Percentiles rank a stretch among this genome's conserved stretches.
These are phyloP conservation scores for Apodemus sylvaticus DNA, from an alignment of 2,113 vertebrate species.

Conservation along the genomic window DNA sequence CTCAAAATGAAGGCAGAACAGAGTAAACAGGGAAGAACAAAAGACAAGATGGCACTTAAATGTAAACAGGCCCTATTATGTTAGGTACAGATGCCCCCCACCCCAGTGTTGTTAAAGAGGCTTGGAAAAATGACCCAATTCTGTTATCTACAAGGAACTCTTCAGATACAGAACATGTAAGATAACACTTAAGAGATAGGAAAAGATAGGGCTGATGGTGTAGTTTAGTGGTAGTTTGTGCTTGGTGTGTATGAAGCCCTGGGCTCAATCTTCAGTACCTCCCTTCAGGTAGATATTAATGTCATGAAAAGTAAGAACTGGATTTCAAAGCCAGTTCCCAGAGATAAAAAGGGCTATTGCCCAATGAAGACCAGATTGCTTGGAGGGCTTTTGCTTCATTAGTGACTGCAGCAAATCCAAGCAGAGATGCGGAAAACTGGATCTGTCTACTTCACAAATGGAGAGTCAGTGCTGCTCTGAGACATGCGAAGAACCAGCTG, in stretches of 20 bases:
- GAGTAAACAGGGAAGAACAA: constrained; percentile 14
- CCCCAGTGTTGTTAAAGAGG: not conserved
- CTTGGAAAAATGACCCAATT: not conserved
- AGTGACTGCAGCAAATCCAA: not conserved
- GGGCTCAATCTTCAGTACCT: not conserved
- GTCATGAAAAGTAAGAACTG: not conserved
- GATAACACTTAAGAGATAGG: not conserved
- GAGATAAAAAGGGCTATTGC: not conserved
- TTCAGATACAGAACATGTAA: not conserved
- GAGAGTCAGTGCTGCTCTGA: too few species aligned
- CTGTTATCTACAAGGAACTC: not conserved
- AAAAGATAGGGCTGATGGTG: not conserved
- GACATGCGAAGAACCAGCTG: accelerated
- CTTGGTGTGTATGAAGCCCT: not conserved
- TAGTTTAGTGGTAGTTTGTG: not conserved
- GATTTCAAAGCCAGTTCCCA: not conserved
- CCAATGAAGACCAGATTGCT: not conserved
- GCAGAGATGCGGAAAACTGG: not conserved
- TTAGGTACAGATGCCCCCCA: not conserved
- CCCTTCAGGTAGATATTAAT: not conserved
- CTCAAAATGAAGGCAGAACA: not conserved
- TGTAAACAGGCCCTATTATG: not conserved
- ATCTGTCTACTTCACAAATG: accelerated
- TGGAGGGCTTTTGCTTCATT: not conserved
- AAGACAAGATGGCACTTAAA: not conserved